Evolutionary conservation across 2,797 vertebrate species (phyloP).

Genomic region (Eulemur coronatus): DNA sequence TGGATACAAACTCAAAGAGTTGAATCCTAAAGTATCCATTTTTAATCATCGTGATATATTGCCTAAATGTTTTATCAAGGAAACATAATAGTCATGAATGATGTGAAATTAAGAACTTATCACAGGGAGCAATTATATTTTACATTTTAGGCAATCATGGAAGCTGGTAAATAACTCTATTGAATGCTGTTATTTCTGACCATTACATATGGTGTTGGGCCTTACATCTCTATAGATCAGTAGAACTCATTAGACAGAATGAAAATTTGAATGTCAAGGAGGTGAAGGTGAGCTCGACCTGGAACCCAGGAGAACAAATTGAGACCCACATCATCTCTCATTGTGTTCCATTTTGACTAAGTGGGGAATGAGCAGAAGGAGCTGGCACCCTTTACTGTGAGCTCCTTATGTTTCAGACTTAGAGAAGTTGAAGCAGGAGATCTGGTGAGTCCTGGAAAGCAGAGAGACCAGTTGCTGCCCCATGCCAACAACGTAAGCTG

Average conservation of each 20-base stretch:
- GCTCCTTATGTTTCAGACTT: too few relatives aligned
- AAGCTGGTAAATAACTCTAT: background rate
- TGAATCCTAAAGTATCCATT: background rate
- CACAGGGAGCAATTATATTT: background rate
- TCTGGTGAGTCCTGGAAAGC: background rate
- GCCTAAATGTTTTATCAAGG: background rate
- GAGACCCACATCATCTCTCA: background rate
- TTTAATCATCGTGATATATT: background rate
- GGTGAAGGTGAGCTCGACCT: background rate
- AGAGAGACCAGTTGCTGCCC: background rate
- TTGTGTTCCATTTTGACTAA: background rate
- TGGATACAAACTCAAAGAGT: background rate
- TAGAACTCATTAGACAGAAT: background rate
- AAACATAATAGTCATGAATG: background rate
- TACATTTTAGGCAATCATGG: background rate
- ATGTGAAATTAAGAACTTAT: background rate
- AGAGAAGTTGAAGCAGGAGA: background rate
- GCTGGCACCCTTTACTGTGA: fast-evolving
- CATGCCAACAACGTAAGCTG: background rate
- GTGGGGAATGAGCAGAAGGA: background rate
- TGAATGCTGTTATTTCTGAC: background rate
- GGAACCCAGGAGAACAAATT: background rate
- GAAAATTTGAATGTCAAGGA: background rate
- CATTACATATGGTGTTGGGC: background rate
- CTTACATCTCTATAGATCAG: background rate